Conservation (phyloP, 2,888 invertebrate genomes). For the Papilio elwesi region DNA sequence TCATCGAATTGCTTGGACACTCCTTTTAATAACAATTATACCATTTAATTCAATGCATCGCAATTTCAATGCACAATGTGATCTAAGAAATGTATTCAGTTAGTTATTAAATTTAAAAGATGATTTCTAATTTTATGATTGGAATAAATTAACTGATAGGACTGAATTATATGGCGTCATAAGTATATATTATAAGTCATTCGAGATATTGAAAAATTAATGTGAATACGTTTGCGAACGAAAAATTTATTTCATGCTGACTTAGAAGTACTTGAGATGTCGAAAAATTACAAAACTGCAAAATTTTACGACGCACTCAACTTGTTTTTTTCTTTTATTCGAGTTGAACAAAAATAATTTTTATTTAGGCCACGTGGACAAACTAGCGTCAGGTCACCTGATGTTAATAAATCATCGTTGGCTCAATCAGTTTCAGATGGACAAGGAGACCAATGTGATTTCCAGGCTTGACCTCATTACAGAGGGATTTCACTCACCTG, state of each 20-base stretch:
- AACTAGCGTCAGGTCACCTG: no score
- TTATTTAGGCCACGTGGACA: no score
- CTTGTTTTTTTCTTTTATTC: neutral
- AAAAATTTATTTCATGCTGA: neutral
- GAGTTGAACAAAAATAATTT: no score
- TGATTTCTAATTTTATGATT: neutral
- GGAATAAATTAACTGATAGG: neutral
- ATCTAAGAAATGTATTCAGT: neutral
- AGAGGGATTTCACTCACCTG: no score
- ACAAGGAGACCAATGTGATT: no score
- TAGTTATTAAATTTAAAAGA: neutral
- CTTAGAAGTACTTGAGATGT: neutral
- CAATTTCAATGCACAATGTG: neutral
- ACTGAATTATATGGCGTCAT: neutral
- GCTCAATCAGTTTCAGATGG: no score
- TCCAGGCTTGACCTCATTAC: no score
- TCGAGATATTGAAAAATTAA: conserved; percentile 11
- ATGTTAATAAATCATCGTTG: no score
- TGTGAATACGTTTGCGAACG: neutral
- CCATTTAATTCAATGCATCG: no score
- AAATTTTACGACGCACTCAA: neutral
- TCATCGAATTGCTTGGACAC: no score
- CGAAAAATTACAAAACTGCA: conserved; percentile 1
- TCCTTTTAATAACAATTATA: no score
- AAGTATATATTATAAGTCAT: neutral